Evolutionary conservation across 2,888 invertebrate species (phyloP).

Genomic region (Monochamus alternatus): DNA sequence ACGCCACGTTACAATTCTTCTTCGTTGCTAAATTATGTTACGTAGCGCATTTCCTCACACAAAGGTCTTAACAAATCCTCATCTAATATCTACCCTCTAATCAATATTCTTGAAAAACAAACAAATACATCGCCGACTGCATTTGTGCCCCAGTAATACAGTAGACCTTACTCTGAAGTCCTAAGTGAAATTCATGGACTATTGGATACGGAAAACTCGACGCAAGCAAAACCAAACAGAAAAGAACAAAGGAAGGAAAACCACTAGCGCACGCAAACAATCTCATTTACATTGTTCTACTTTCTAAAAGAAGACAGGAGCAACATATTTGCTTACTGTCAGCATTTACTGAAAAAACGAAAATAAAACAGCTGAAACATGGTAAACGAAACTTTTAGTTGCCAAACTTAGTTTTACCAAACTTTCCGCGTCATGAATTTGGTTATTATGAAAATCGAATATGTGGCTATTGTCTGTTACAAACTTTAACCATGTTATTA

Average conservation of each 20-base stretch:
- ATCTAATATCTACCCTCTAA: not conserved
- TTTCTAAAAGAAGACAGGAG: not conserved
- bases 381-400: no score
- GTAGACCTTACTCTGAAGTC: not conserved
- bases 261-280: constrained; percentile 11
- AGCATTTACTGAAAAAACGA: not conserved
- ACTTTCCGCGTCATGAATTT: no score
- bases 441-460: no score
- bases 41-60: no score
- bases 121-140: not conserved
- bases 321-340: not conserved
- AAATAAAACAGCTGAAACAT: no score
- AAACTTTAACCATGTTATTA: no score
- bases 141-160: constrained; percentile 23
- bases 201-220: constrained; percentile 12
- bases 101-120: constrained; percentile 16
- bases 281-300: no score
- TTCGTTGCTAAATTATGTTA: no score
- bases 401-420: no score
- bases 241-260: not conserved
- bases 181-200: constrained; percentile 33
- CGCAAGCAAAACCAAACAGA: not conserved
- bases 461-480: no score
- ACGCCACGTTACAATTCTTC: no score
- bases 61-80: no score